Evolutionary conservation across 2,888 invertebrate species (phyloP).

Genomic region (Lamellibrachia columna): DNA sequence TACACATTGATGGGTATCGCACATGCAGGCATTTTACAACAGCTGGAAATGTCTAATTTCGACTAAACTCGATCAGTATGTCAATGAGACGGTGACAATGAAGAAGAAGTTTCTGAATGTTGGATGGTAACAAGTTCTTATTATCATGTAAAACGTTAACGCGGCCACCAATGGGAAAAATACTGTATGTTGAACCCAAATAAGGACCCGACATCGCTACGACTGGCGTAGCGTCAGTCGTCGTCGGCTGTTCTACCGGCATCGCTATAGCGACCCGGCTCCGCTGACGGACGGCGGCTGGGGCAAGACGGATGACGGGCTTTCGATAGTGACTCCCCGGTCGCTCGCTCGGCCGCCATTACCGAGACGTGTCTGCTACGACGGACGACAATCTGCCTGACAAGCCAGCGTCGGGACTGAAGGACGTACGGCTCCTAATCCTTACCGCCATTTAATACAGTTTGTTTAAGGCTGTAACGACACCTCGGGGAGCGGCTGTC

Average conservation of each 20-base stretch:
- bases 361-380: neutral
- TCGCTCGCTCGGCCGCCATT: neutral
- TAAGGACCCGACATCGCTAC: neutral
- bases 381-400: neutral
- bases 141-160: too few species aligned
- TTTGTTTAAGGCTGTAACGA: slow-evolving; percentile 9
- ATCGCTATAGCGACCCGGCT: neutral
- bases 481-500: neutral
- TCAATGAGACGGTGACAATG: too few species aligned
- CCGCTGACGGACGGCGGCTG: neutral
- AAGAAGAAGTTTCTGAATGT: too few species aligned
- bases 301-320: neutral
- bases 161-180: too few species aligned
- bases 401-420: neutral
- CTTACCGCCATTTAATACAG: slow-evolving; percentile 16
- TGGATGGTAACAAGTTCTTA: too few species aligned
- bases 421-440: neutral
- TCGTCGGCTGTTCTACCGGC: neutral
- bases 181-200: too few species aligned
- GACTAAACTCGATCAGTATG: too few species aligned
- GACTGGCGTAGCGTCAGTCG: neutral
- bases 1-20: too few species aligned
- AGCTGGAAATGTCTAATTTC: too few species aligned
- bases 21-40: too few species aligned
- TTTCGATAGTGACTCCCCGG: neutral